Conservation (phyloP, 2,888 invertebrate species). For the Tetropium fuscum region DNA sequence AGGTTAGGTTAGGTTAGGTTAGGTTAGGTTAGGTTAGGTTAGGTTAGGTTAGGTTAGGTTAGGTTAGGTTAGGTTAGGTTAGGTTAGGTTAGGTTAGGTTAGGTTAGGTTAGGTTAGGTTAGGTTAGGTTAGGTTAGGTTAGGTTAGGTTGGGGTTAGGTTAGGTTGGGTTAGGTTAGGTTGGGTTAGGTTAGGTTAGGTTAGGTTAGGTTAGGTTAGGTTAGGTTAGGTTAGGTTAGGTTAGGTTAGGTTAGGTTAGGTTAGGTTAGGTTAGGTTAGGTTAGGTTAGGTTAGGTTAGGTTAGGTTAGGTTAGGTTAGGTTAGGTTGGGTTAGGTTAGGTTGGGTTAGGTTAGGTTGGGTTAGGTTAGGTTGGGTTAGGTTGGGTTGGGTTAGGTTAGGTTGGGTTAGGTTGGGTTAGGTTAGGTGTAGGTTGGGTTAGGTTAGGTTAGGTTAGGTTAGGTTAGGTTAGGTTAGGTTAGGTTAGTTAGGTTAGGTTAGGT, state of each 20-base stretch:
- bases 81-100: slow-evolving; percentile 25
- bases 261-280: slow-evolving; percentile 16
- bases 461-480: background rate
- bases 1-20: too few relatives aligned
- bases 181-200: slow-evolving; percentile 8
- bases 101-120: slow-evolving; percentile 16
- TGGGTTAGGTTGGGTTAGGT: slow-evolving; percentile 6
- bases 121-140: slow-evolving; percentile 15
- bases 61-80: slow-evolving; percentile 27
- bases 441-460: background rate
- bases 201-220: slow-evolving; percentile 17
- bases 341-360: slow-evolving; percentile 11
- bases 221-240: slow-evolving; percentile 15
- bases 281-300: slow-evolving; percentile 11
- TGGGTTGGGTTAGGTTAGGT: slow-evolving; percentile 8
- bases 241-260: slow-evolving; percentile 17
- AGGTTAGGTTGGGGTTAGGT: slow-evolving; percentile 27
- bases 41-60: slow-evolving; percentile 8
- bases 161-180: slow-evolving; percentile 28
- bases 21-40: slow-evolving; percentile 16
- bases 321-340: slow-evolving; percentile 11
- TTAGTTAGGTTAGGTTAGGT: slow-evolving; percentile 8
- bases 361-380: slow-evolving; percentile 11
- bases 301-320: slow-evolving; percentile 9
- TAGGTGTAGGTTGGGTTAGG: slow-evolving; percentile 2